A percentile compares a stretch with the other conserved stretches of the same genome.
phyloP scores from a whole-genome alignment of 1,140 invertebrate genomes.

The Octopus bimaculoides region DNA sequence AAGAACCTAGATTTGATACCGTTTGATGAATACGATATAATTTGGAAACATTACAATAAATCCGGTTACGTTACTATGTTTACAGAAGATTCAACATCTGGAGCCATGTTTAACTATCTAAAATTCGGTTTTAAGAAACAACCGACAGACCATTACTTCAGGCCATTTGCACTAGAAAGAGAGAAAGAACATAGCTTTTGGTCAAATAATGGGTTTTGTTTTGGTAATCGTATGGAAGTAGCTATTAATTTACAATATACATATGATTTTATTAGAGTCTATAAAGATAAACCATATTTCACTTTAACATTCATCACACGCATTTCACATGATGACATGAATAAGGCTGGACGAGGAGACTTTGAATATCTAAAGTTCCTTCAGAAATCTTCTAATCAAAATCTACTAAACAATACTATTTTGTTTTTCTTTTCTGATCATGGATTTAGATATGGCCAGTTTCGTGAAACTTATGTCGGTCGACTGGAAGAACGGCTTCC shows the following conservation, averaged over 20 bases:
- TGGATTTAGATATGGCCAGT: constrained; percentile 82
- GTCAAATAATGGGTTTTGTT: constrained; percentile 46
- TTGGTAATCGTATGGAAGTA: constrained; percentile 43
- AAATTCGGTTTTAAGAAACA: constrained; percentile 48
- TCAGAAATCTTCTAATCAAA: constrained; percentile 36
- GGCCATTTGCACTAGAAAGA: constrained; percentile 42
- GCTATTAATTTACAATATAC: constrained; percentile 49
- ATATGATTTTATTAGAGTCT: constrained; percentile 37
- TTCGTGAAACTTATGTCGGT: constrained; percentile 76
- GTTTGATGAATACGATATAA: constrained; percentile 50
- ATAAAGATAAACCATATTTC: constrained; percentile 45
- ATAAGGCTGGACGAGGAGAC: constrained; percentile 46
- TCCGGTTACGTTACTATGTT: constrained; percentile 54
- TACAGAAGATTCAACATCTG: constrained; percentile 53
- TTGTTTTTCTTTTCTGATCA: constrained; percentile 89
- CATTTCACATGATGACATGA: constrained; percentile 53
- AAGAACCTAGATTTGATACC: constrained; percentile 22
- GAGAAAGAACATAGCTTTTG: constrained; percentile 41
- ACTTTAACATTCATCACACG: constrained; percentile 54
- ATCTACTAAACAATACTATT: constrained; percentile 60
- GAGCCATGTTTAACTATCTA: constrained; percentile 54
- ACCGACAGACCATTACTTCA: constrained; percentile 55
- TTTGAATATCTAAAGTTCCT: constrained; percentile 49
- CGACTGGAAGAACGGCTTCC: constrained; percentile 87
- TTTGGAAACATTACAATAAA: constrained; percentile 56